Evolutionary conservation across 1,140 invertebrate species (phyloP), one percentile per base, ranked within the genome.

Genomic region (Rhizoglyphus robini): DNA sequence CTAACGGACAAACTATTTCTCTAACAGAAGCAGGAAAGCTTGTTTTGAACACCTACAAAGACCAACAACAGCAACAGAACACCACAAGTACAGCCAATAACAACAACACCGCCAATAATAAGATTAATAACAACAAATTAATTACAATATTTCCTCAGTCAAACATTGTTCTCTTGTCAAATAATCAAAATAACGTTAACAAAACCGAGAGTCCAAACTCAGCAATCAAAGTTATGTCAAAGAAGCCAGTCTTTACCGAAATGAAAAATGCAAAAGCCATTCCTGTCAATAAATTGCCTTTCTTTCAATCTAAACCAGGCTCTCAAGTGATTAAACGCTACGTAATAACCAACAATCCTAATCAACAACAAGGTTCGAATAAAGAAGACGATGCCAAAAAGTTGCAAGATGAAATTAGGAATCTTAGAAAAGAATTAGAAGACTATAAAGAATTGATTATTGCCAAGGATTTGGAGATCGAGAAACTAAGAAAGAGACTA

Each of bases 11-110:
- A 73, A 85, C 84, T 48, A 81, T 89, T 23, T 81, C 86, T 61
- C 76, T 89, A 51, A 88, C 87, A 74, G 77, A 88, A 73, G 85
- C 85, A 60, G 86, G 87, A 20, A 87, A 87, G 72, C 77, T 87
- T 69, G 81, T 86, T 4, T 73, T 88, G 67, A 85, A 86, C 70
- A 76, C 78, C 38, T 78, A 80, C 5, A 82, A 81, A 74, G 68
- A 70, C 11, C 29, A 65, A 48, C 65, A 65, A 74, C 67, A 70
- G 8, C 29, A 65, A 48, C 65, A 65, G 58, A 66, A 65, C 46
- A 23, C 64, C 1, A 15, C 54, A 27, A 49, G 25, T 4, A 27
- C 30, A 34, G 27, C 46, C 15, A 25, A 34, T 30, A 61, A 30
- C 38, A 60, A 47, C 23, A 41, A 23, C 8, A 41, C 30, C 11